Evolutionary conservation across 2,888 invertebrate genomes (phyloP).

Genomic region (Agrochola lota): DNA sequence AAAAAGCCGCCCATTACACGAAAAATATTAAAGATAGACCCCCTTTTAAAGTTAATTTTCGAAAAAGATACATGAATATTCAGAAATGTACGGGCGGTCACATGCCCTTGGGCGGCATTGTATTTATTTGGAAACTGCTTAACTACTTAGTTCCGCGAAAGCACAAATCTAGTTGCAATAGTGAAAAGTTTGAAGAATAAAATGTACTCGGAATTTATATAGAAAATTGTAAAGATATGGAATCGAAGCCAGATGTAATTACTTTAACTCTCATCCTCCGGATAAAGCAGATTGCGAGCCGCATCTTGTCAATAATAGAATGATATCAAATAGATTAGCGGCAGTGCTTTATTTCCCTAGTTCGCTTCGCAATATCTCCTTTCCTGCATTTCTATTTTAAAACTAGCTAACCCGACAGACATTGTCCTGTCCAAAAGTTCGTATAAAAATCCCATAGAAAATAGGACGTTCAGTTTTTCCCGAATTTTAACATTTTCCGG

Average conservation of each 20-base stretch:
- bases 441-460: no score
- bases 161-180: neutral
- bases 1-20: no score
- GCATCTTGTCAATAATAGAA: conserved; percentile 40
- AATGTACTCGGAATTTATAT: neutral
- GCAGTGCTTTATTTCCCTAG: neutral
- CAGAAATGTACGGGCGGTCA: no score
- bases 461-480: no score
- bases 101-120: no score
- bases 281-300: conserved; percentile 19
- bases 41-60: no score
- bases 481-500: no score
- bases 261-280: conserved; percentile 1
- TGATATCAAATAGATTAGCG: conserved; percentile 41
- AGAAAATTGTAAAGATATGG: conserved; percentile 7
- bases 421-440: no score
- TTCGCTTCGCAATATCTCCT: neutral
- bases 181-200: conserved; percentile 4
- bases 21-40: no score
- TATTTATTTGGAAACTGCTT: neutral
- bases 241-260: conserved; percentile 24
- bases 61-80: no score
- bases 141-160: neutral
- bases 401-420: neutral
- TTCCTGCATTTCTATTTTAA: conserved; percentile 3